Evolutionary conservation across 92 coral and sea anemone species (phyloP).

Genomic region (Blastomussa wellsi): DNA sequence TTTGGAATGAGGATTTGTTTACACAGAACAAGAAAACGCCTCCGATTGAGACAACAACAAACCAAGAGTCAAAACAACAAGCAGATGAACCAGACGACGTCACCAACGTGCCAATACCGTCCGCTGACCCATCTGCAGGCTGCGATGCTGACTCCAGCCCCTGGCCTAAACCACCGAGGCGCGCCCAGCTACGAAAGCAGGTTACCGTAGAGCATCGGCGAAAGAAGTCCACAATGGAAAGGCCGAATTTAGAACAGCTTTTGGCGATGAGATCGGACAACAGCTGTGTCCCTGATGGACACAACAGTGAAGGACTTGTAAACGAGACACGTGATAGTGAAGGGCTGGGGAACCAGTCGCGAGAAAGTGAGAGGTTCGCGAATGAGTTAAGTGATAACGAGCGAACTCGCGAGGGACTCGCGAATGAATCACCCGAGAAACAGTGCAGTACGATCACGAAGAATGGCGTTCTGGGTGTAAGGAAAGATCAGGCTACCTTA

Average conservation of each 20-base stretch:
- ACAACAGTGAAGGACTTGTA: not conserved
- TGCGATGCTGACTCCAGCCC: slow-evolving; percentile 16
- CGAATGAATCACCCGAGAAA: not conserved
- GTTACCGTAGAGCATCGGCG: slow-evolving; percentile 28
- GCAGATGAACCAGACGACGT: not conserved
- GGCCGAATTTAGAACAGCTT: slow-evolving; percentile 26
- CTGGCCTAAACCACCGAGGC: slow-evolving; percentile 7
- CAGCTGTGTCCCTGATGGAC: not conserved
- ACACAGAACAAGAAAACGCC: slow-evolving; percentile 18
- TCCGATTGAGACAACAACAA: not conserved
- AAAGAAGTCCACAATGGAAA: slow-evolving; percentile 32
- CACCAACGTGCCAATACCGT: slow-evolving; percentile 15
- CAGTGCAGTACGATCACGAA: not conserved
- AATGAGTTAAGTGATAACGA: not conserved
- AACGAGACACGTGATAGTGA: slow-evolving; percentile 14
- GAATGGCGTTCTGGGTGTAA: not conserved
- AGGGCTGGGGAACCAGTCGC: slow-evolving; percentile 1
- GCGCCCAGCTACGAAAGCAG: slow-evolving; percentile 25
- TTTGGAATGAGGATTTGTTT: slow-evolving; percentile 41
- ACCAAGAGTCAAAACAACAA: slow-evolving; percentile 3
- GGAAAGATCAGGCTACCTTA: slow-evolving; percentile 1
- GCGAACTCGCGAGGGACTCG: not conserved
- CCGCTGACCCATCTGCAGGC: slow-evolving; percentile 16
- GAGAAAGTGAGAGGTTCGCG: not conserved
- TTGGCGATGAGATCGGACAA: slow-evolving; percentile 4